These are phyloP conservation scores for Aleadryas rufinucha DNA, from an alignment of 2,113 vertebrate species.

Conservation along the genomic window DNA sequence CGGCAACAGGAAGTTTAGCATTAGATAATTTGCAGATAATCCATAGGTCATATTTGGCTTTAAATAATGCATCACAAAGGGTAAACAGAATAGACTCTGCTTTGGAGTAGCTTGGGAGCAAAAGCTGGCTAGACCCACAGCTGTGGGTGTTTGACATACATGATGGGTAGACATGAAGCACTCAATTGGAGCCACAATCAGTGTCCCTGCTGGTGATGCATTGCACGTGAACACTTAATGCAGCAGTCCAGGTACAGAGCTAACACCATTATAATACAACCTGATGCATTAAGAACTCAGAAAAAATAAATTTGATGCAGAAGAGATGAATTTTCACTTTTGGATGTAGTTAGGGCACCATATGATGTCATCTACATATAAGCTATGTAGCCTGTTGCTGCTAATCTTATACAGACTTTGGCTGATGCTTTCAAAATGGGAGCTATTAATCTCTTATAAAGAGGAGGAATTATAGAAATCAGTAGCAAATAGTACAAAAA, in stretches of 20 bases:
- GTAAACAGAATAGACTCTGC: not conserved
- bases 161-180: not conserved
- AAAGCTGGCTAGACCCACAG: not conserved
- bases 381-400: not conserved
- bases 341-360: not conserved
- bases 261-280: not conserved
- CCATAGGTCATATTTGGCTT: not conserved
- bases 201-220: not conserved
- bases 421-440: not conserved
- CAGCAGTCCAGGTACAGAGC: not conserved
- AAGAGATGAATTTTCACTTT: not conserved
- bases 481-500: not conserved
- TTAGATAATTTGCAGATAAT: not conserved
- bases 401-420: not conserved
- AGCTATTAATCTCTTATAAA: not conserved
- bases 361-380: not conserved
- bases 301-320: not conserved
- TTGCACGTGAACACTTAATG: not conserved
- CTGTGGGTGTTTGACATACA: not conserved
- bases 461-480: not conserved
- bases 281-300: not conserved
- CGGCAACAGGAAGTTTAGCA: not conserved
- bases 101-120: not conserved
- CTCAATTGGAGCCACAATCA: not conserved
- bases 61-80: not conserved